Evolutionary conservation across 2,113 vertebrate genomes (phyloP).

Genomic region (Mustela nigripes): DNA sequence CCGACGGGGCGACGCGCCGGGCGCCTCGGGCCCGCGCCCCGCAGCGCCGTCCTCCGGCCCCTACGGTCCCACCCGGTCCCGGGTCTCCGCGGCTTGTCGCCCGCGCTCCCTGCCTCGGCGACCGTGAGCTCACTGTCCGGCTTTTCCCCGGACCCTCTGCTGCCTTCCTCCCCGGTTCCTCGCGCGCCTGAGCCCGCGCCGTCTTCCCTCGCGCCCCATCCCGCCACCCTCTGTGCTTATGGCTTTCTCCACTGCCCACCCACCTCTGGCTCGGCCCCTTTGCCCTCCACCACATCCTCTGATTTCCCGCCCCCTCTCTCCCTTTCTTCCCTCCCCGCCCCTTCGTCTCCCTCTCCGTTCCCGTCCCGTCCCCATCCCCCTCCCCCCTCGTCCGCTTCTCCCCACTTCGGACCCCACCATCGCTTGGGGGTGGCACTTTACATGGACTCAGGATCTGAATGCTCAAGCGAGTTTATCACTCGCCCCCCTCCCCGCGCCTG

Average conservation of each 20-base stretch:
- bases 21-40: background rate
- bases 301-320: background rate
- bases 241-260: no score
- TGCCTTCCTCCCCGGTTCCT: background rate
- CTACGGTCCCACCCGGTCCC: no score
- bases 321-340: no score
- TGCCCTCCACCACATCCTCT: no score
- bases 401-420: background rate
- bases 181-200: background rate
- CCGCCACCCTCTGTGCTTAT: rapidly evolving
- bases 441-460: rapidly evolving
- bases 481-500: no score
- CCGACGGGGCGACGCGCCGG: background rate
- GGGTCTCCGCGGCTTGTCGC: background rate
- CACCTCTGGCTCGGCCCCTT: background rate
- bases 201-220: background rate
- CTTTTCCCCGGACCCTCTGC: background rate
- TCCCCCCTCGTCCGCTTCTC: background rate
- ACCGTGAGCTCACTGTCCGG: background rate
- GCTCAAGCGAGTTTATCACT: background rate
- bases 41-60: background rate
- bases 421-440: conserved; percentile 14
- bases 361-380: rapidly evolving
- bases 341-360: background rate
- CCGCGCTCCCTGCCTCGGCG: background rate